These are phyloP conservation scores for Poeciliopsis gracilis DNA, from an alignment of 2,797 vertebrate species.

Conservation along the genomic window DNA sequence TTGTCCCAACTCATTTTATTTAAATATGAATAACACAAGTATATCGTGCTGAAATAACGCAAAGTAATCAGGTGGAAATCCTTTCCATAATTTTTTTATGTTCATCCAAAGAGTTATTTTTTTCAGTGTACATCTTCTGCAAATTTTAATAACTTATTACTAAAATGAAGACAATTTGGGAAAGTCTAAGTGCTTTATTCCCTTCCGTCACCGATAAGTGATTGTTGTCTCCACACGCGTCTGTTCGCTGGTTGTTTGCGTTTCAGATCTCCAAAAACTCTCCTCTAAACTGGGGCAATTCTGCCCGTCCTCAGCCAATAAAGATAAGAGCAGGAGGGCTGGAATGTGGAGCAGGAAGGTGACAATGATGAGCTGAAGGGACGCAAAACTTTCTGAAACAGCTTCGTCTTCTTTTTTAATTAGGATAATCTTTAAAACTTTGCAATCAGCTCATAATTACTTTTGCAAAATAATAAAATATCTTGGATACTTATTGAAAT, in stretches of 20 bases:
- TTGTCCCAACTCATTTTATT: no score
- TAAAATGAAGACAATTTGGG: background rate
- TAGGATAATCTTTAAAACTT: background rate
- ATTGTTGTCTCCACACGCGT: conserved; percentile 37
- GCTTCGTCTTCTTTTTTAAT: conserved; percentile 5
- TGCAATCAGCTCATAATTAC: background rate
- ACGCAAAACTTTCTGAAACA: conserved; percentile 30
- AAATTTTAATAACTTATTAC: background rate
- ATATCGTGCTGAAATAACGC: no score
- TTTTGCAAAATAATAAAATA: background rate
- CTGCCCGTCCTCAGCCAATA: conserved; percentile 74
- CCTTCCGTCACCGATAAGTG: conserved; percentile 46
- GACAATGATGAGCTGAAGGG: conserved; percentile 54
- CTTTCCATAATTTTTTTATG: no score
- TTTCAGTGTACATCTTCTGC: background rate
- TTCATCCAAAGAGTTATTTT: no score
- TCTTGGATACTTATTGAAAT: background rate
- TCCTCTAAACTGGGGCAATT: conserved; percentile 57
- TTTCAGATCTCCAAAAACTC: conserved; percentile 43
- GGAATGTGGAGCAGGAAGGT: conserved; percentile 70
- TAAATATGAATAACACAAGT: no score
- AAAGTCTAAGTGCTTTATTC: conserved; percentile 1
- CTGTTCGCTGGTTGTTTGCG: conserved; percentile 46
- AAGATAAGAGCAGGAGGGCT: conserved; percentile 73
- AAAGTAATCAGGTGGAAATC: no score